Percentiles rank a stretch among this genome's conserved stretches.
Evolutionary conservation across 2,888 invertebrate genomes (phyloP).

Genomic region (Syrphus vitripennis): DNA sequence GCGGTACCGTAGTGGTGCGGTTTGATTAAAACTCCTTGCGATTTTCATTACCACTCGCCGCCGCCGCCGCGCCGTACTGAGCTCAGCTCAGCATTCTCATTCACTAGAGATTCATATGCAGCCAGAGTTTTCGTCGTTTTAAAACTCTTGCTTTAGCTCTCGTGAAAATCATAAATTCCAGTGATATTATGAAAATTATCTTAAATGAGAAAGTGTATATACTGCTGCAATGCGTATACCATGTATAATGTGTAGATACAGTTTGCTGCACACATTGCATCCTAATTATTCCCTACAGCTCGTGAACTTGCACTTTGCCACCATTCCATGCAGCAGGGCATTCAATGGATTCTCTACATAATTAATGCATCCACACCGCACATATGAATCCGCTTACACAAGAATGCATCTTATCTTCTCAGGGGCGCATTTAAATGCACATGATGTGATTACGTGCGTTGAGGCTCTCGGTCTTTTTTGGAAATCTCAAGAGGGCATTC

Average conservation of each 20-base stretch:
- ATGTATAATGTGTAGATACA: not conserved
- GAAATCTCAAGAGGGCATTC: not conserved
- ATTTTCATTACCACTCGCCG: not conserved
- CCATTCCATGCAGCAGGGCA: conserved; percentile 1
- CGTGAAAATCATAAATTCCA: conserved; percentile 39
- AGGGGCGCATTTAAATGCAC: not conserved
- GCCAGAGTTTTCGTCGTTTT: not conserved
- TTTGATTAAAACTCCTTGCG: conserved; percentile 62
- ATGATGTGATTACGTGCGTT: not conserved
- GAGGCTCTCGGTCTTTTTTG: not conserved
- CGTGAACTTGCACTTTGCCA: conserved; percentile 66
- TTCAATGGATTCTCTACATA: conserved; percentile 59
- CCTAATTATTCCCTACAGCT: conserved; percentile 68
- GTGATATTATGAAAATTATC: conserved; percentile 64
- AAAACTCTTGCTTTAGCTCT: conserved; percentile 32
- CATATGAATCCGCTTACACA: conserved; percentile 10
- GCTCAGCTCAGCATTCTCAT: not conserved
- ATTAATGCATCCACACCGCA: conserved; percentile 59
- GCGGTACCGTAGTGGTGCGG: not conserved
- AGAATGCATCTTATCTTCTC: conserved; percentile 33
- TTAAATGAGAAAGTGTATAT: conserved; percentile 33
- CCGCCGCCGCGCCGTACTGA: not conserved
- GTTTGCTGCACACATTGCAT: conserved; percentile 29
- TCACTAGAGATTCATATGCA: not conserved
- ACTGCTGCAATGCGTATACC: conserved; percentile 32